phyloP scores from a whole-genome alignment of 1,140 invertebrate species.

The Riptortus pedestris region DNA sequence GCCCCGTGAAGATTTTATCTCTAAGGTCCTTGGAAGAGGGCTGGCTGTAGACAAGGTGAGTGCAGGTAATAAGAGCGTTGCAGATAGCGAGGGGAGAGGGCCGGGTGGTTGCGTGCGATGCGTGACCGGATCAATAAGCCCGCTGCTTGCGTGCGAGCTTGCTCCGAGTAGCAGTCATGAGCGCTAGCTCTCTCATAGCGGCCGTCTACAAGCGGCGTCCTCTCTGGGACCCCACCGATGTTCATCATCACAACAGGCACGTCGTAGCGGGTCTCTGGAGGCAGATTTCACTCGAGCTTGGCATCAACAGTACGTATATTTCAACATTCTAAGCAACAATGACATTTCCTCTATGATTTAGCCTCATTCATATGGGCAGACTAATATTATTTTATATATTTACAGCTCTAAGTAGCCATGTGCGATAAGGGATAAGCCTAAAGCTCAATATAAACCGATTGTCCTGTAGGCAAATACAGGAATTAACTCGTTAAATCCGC shows the following conservation, averaged over 20 bases:
- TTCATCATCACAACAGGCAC: slow-evolving; percentile 24
- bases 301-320: slow-evolving; percentile 24
- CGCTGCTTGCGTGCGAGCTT: slow-evolving; percentile 5
- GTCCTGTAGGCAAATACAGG: too few species aligned
- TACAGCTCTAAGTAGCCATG: too few species aligned
- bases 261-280: slow-evolving; percentile 21
- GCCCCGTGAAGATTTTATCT: too few species aligned
- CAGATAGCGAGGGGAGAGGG: not conserved
- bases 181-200: slow-evolving; percentile 15
- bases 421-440: too few species aligned
- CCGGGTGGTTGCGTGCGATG: slow-evolving; percentile 20
- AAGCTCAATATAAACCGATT: too few species aligned
- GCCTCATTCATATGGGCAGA: too few species aligned
- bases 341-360: too few species aligned
- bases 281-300: slow-evolving; percentile 20
- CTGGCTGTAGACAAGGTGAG: not conserved
- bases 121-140: slow-evolving; percentile 21
- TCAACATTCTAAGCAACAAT: too few species aligned
- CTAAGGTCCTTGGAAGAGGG: too few species aligned
- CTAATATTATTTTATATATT: too few species aligned
- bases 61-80: not conserved
- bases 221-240: slow-evolving; percentile 24
- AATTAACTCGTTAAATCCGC: too few species aligned
- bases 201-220: slow-evolving; percentile 20
- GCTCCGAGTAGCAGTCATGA: slow-evolving; percentile 21